These are phyloP conservation scores for Malacoraja senta DNA, from an alignment of 2,797 vertebrate genomes.

Conservation along the genomic window DNA sequence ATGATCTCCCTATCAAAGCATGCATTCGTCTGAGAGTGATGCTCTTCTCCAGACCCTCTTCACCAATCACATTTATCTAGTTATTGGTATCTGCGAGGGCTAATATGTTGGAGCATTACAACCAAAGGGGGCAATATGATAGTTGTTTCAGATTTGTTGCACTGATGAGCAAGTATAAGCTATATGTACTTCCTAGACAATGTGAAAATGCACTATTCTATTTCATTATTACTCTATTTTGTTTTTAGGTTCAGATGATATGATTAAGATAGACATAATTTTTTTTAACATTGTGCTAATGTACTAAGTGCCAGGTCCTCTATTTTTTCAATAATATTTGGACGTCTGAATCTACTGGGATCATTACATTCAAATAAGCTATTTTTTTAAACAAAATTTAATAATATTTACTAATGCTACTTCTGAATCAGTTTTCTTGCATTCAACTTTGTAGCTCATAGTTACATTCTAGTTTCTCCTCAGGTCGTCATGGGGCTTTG, in stretches of 20 bases:
- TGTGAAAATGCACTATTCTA: neutral
- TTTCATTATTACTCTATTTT: neutral
- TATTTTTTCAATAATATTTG: no score
- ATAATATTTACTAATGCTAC: neutral
- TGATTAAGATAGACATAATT: neutral
- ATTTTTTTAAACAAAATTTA: neutral
- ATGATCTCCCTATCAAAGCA: no score
- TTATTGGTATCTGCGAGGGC: neutral
- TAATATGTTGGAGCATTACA: neutral
- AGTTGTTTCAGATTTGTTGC: neutral
- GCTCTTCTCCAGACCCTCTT: no score
- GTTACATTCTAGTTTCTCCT: neutral
- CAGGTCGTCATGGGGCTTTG: neutral
- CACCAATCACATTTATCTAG: neutral
- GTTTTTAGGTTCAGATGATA: neutral
- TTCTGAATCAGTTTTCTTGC: neutral
- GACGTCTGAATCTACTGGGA: neutral
- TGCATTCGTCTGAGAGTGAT: no score
- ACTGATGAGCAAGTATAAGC: neutral
- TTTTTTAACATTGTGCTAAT: neutral
- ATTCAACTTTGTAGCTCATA: no score
- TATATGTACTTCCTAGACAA: neutral
- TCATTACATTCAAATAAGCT: neutral
- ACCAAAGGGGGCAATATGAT: no score
- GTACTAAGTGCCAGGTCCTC: no score